phyloP scores from a whole-genome alignment of 1,140 invertebrate species.

The Papilio polytes region DNA sequence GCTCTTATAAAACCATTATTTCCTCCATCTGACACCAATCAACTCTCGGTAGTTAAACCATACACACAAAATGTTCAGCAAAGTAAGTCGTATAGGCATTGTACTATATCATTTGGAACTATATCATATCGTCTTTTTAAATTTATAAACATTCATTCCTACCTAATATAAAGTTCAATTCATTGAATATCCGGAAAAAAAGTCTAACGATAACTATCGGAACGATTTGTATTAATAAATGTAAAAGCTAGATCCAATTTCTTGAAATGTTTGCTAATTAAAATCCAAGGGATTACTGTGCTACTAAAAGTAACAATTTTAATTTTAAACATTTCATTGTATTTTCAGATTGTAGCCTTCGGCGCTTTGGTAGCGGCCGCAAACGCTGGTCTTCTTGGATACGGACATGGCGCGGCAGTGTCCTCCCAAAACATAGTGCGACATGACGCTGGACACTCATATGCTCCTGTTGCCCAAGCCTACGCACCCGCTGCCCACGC shows the following conservation, averaged over 20 bases:
- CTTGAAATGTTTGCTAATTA: background rate
- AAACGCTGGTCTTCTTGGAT: constrained; percentile 52
- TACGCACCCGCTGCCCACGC: constrained; percentile 54
- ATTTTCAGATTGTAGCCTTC: constrained; percentile 59
- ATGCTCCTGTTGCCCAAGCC: constrained; percentile 49
- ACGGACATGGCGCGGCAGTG: constrained; percentile 61
- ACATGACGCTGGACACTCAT: constrained; percentile 65
- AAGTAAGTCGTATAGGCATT: constrained; percentile 39
- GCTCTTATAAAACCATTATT: constrained; percentile 71
- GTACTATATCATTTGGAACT: background rate
- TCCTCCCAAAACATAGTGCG: constrained; percentile 75
- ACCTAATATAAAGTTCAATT: no score
- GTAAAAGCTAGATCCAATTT: background rate
- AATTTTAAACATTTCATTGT: background rate
- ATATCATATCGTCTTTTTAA: background rate
- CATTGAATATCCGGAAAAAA: no score
- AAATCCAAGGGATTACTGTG: background rate
- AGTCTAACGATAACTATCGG: no score
- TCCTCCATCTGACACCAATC: constrained; percentile 68
- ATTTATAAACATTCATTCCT: background rate
- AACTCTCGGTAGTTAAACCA: constrained; percentile 58
- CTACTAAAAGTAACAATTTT: background rate
- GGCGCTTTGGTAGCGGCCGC: constrained; percentile 61
- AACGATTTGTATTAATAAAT: no score
- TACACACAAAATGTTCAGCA: constrained; percentile 69